Evolutionary conservation across 2,888 invertebrate species (phyloP).

Genomic region (Acrobasis consociella): DNA sequence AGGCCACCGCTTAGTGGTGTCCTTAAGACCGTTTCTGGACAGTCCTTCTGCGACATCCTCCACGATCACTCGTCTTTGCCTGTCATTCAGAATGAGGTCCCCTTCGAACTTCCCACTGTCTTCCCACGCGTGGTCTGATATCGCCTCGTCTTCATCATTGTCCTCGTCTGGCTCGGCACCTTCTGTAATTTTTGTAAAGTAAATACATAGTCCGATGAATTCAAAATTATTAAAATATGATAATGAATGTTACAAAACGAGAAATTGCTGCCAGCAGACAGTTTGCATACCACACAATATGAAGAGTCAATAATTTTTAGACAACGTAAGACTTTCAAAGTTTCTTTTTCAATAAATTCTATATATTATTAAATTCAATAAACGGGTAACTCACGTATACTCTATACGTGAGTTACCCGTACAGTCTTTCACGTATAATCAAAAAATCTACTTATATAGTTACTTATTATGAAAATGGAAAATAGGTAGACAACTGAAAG

Average conservation of each 20-base stretch:
- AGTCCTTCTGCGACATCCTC: constrained; percentile 70
- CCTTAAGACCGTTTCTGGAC: constrained; percentile 70
- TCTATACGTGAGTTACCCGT: too few relatives aligned
- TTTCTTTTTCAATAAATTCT: neutral
- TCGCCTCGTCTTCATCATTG: constrained; percentile 59
- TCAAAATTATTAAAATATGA: neutral
- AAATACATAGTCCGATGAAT: neutral
- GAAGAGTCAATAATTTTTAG: too few relatives aligned
- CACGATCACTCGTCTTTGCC: constrained; percentile 69
- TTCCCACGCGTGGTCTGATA: constrained; percentile 75
- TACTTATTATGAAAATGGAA: neutral
- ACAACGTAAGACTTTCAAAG: too few relatives aligned
- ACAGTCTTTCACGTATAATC: too few relatives aligned
- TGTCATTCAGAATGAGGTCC: constrained; percentile 74
- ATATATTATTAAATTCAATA: too few relatives aligned
- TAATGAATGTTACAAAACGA: neutral
- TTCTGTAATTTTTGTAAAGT: constrained; percentile 37
- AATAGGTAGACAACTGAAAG: neutral
- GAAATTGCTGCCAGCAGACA: neutral
- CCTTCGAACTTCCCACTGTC: constrained; percentile 80
- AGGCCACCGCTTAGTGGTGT: constrained; percentile 74
- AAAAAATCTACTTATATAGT: too few relatives aligned
- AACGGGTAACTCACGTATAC: too few relatives aligned
- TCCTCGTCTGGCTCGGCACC: constrained; percentile 55
- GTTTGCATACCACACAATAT: neutral